phyloP scores from a whole-genome alignment of 2,797 vertebrate genomes.

The Lepus oiostolus region DNA sequence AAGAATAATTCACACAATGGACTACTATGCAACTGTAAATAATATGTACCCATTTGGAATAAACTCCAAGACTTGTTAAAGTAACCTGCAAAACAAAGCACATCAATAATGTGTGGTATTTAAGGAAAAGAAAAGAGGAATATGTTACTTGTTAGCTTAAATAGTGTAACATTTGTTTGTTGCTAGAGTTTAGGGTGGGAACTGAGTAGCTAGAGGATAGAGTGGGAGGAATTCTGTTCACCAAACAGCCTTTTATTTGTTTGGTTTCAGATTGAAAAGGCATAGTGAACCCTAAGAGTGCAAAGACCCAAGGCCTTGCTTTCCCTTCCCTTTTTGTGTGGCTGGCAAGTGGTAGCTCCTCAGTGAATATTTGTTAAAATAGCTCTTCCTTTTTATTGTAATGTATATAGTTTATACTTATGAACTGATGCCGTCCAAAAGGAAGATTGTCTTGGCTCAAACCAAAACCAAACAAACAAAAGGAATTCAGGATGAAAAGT shows the following conservation, averaged over 20 bases:
- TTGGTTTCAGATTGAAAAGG: too few relatives aligned
- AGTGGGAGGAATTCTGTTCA: background rate
- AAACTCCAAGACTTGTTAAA: background rate
- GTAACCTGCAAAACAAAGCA: background rate
- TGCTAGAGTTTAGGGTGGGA: background rate
- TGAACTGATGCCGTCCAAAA: background rate
- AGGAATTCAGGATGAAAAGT: background rate
- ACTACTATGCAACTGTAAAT: background rate
- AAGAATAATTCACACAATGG: background rate
- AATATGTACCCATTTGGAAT: background rate
- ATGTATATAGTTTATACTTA: background rate
- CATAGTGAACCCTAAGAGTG: background rate
- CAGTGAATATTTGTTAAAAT: background rate
- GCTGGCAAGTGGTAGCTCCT: background rate
- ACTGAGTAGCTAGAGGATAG: background rate
- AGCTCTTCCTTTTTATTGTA: constrained; percentile 4
- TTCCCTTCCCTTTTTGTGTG: background rate
- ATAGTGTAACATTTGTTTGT: background rate
- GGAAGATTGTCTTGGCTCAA: background rate
- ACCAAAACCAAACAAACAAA: background rate
- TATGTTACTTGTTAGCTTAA: background rate
- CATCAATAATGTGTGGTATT: background rate
- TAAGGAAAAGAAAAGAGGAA: background rate
- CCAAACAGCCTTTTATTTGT: background rate
- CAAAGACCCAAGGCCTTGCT: background rate